These are phyloP conservation scores for Cinclus mexicanus DNA, from an alignment of 2,113 vertebrate genomes.

Conservation along the genomic window DNA sequence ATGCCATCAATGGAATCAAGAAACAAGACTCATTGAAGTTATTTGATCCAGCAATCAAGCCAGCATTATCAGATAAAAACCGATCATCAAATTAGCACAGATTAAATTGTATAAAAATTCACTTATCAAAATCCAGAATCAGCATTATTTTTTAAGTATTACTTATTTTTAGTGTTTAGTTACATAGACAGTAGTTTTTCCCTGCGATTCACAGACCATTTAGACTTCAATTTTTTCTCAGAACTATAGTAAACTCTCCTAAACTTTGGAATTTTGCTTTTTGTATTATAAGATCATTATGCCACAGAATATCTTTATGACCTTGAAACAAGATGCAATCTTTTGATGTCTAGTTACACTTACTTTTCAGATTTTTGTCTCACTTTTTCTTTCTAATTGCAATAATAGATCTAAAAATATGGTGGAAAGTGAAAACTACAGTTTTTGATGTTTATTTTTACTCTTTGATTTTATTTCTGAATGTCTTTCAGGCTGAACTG, in stretches of 20 bases:
- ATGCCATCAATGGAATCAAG: rapidly evolving
- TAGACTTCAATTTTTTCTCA: background rate
- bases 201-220: background rate
- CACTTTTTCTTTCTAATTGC: background rate
- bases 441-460: background rate
- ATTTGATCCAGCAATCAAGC: background rate
- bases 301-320: background rate
- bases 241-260: background rate
- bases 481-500: background rate
- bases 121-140: background rate
- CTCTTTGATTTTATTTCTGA: too few relatives aligned
- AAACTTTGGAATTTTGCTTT: background rate
- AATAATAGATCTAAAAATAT: background rate
- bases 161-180: background rate
- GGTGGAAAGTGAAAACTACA: background rate
- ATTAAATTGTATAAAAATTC: background rate
- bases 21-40: background rate
- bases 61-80: background rate
- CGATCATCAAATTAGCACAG: background rate
- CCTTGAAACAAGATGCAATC: background rate
- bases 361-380: background rate
- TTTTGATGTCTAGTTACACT: background rate
- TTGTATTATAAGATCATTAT: background rate
- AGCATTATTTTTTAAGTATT: background rate
- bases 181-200: background rate